These are phyloP conservation scores for Varecia variegata DNA, from an alignment of 2,797 vertebrate species.

Conservation along the genomic window DNA sequence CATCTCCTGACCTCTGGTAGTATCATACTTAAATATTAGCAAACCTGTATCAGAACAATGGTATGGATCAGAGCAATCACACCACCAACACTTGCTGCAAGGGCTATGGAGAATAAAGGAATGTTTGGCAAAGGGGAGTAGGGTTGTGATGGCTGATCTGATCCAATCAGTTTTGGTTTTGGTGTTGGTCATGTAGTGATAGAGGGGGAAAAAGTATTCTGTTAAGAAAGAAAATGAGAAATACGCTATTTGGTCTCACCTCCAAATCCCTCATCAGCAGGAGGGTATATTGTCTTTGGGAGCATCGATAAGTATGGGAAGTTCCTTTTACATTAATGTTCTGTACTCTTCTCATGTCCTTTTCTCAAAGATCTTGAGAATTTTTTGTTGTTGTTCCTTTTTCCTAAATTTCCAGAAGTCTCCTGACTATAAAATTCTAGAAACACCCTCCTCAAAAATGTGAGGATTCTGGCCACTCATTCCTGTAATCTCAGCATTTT, in stretches of 20 bases:
- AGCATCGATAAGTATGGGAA: not conserved
- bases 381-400: not conserved
- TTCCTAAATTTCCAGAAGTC: not conserved
- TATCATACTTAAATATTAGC: not conserved
- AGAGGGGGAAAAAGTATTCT: not conserved
- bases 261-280: not conserved
- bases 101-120: no score
- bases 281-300: not conserved
- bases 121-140: not conserved
- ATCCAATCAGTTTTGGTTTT: not conserved
- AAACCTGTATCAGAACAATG: not conserved
- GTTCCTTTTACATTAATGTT: rapidly evolving
- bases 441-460: not conserved
- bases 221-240: not conserved
- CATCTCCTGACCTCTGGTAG: not conserved
- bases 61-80: not conserved
- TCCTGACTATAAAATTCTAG: not conserved
- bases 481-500: not conserved
- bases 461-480: not conserved
- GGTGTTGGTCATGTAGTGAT: not conserved
- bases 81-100: not conserved
- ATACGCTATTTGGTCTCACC: rapidly evolving
- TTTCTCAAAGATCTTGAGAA: not conserved
- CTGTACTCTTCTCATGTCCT: not conserved
- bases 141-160: not conserved